These are phyloP conservation scores for Lepetodrilus schrolli DNA, from an alignment of 2,888 invertebrate genomes.

Conservation along the genomic window DNA sequence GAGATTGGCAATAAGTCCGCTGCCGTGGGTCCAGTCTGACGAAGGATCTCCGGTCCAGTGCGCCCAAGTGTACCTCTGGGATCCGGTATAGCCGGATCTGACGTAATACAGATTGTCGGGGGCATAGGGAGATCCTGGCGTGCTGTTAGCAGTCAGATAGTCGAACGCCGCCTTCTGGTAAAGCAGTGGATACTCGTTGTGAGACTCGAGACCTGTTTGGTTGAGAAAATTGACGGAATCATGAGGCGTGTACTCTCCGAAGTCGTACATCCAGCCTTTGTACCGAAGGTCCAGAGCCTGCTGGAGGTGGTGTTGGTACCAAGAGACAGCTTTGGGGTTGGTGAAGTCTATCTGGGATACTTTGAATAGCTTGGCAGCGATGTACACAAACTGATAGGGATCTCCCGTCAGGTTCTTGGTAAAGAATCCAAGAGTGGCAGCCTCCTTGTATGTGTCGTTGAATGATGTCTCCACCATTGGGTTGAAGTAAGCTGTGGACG, in stretches of 20 bases:
- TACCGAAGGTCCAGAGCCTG: conserved; percentile 16
- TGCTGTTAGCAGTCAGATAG: conserved; percentile 6
- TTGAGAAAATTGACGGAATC: conserved; percentile 21
- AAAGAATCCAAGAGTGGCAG: conserved; percentile 11
- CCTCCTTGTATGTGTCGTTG: conserved; percentile 5
- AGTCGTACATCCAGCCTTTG: conserved; percentile 35
- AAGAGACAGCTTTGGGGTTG: conserved; percentile 13
- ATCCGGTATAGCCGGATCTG: conserved; percentile 29
- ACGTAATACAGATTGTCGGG: conserved; percentile 27
- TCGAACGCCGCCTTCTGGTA: conserved; percentile 31
- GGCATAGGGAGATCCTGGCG: neutral
- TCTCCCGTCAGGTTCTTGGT: conserved; percentile 1
- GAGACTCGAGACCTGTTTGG: conserved; percentile 18
- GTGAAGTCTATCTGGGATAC: conserved; percentile 32
- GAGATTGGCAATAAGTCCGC: conserved; percentile 31
- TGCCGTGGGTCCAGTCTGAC: conserved; percentile 27
- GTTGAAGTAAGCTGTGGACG: conserved; percentile 30
- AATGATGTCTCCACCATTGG: conserved; percentile 21
- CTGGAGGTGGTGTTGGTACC: conserved; percentile 30
- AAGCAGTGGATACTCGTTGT: conserved; percentile 31
- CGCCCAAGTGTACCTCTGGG: conserved; percentile 17
- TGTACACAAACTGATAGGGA: conserved; percentile 22
- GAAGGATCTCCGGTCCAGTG: conserved; percentile 36
- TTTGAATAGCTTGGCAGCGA: conserved; percentile 16
- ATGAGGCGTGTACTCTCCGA: conserved; percentile 32